Evolutionary conservation across 1,140 invertebrate species (phyloP), one percentile per base, ranked within the genome.

Genomic region (Aphis gossypii): DNA sequence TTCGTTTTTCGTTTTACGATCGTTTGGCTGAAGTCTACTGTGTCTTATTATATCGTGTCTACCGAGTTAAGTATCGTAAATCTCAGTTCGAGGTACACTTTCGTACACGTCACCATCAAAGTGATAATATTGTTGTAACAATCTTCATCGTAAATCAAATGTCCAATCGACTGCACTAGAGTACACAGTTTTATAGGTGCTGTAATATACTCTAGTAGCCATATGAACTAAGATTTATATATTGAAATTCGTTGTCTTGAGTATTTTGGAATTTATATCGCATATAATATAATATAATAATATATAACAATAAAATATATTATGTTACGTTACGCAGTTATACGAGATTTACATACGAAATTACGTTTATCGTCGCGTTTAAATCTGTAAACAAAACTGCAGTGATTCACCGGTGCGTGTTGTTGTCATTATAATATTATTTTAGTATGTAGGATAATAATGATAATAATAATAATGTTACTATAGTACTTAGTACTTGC

Each of bases 231-330:
- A 41, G 83, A 84, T 44, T 84, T 44, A 84, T 25, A 14, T 46
- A n/a, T 20, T 20, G n/a, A 8, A 88, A n/a, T 44, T 88, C 18
- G 86, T 48, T 18, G 86, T n/a, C 1, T 51, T 88, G 35, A 48
- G 35, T 51, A 88, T 88, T 88, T 88, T 25, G 84, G 84, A 41
- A 86, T 86, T 46, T 46, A 86, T 41, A 41, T 86, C 84, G 38
- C 41, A 14, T 41, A 25, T 82, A 82, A 82, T 82, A n/a, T 51
- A 51, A n/a, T 51, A 51, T 51, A 51, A 25, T 82, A 82, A 82
- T 82, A n/a, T 82, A 82, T 18, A 82, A 82, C 18, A 82, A 82
- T 82, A 82, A 82, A 41, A 41, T 41, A 82, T 82, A 82, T 82
- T 44, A 51, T 51, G 11, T 25, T 84, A 41, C 83, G 82, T 41